Evolutionary conservation across 2,888 invertebrate genomes (phyloP), one percentile per base, ranked within the genome.

Genomic region (Mimas tiliae): DNA sequence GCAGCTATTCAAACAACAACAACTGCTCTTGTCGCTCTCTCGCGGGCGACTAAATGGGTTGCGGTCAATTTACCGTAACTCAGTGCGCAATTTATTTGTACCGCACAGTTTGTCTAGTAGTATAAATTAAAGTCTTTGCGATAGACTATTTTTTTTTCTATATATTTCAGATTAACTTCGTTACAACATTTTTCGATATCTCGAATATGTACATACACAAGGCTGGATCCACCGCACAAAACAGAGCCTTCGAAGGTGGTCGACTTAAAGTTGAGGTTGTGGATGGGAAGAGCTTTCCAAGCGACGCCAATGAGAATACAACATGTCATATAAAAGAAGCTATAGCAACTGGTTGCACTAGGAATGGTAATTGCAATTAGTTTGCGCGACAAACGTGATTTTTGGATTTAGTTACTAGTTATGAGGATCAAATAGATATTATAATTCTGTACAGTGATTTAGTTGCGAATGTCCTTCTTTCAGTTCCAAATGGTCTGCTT

Each of bases 121-220:
- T 27, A 27, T 27, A 27, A 27, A 1, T 27, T 4, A 27, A 3
- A 27, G 4, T 4, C 27, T 9, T 38, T 6, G 7, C 38, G 0
- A 38, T 38, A 38, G 38, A 1, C 7, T 38, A 1, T 1, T 38
- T 6, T 6, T 38, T 1, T 7, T 38, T 1, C 65, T n/a, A n/a
- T 14, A 11, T 38, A 14, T 65, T 8, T 11, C 51, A 70, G 73
- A 58, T 72, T 38, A 55, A 65, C 50, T 51, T 45, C 65, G 65
- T 68, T 3, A 70, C 70, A 1, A 33, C 64, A 1, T 0, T 75
- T 81, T n/a, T 38, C 71, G 0, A 71, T 84, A 19, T 85, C 71
- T 27, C 38, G 9, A 38, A 38, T 38, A 2, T 38, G 7, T 63
- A 68, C n/a, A 4, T 34, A 0, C 0, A n/a, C 0, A 38, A 0